Evolutionary conservation across 1,140 invertebrate genomes (phyloP), one percentile per base, ranked within the genome.

Genomic region (Drosophila busckii): DNA sequence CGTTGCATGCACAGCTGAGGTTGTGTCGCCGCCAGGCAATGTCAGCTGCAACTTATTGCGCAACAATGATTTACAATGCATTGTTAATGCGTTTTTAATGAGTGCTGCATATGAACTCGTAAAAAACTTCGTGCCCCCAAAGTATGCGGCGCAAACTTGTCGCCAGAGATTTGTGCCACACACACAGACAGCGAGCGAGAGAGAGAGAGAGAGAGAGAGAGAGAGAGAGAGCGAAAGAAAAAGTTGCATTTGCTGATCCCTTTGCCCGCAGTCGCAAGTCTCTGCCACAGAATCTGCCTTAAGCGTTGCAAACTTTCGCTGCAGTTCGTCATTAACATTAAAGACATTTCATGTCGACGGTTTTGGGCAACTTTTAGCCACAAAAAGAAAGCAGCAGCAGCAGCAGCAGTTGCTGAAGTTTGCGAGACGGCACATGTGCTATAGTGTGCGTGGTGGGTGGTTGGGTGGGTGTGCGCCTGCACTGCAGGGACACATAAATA

Each of bases 71-170:
- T 78, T 80, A 64, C 73, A 71, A 60, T 71, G 54, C 68, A 80
- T 80, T 64, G 58, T 71, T 80, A 80, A 80, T 80, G 73, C 73
- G 73, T 80, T 80, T 80, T 80, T 80, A 80, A 80, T 80, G 73
- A 80, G 75, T 44, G 61, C 31, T 49, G 56, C 61, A 70, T 54
- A 44, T 7, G 4, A 15, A 12, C 17, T 4, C 12, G 56, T 59
- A 50, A 48, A 61, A 70, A 70, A 44, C 45, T 63, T 15, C n/a
- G 29, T 4, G 17, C 42, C 54, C 46, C 38, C 35, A 29, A 41
- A 42, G 56, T 53, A 45, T 66, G 68, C 68, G 61, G 61, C 68
- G 31, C 46, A 70, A 78, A 78, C 52, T 78, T 78, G 70, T 76
- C 66, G 54, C 67, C 56, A 64, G 63, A 53, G 53, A 73, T 64